Base-by-base conservation (phyloP, 2,113 vertebrate species). In the Rhinoderma darwinii region DNA sequence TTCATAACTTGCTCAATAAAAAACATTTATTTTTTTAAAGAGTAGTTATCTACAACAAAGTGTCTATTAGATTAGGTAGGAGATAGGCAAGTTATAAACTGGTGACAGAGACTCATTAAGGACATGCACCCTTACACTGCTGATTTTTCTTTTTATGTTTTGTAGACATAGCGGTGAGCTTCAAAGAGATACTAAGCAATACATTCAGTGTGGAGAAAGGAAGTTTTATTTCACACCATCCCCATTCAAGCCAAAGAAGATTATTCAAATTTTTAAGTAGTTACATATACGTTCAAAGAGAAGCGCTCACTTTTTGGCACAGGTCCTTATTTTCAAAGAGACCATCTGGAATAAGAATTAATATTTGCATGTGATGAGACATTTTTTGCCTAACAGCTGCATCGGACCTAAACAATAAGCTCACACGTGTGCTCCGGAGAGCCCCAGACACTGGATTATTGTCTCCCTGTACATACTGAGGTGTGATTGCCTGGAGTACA, bases 361-460 rank as follows among this genome's bases (percentile, higher is more conserved):
- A 22, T 63, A 47, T 84, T 84, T 76, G 41, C 70, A 84, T 25
- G 83, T 47, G 27, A 47, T 22, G n/a, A 77, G n/a, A 63, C 61
- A 84, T 61, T 2, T 63, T 76, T 6, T 84, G 83, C 73, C 47
- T 66, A 35, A 84, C 73, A 84, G 83, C 73, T 84, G 83, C n/a
- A 47, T 76, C 35, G 2, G n/a, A 63, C 5, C 41, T 50, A 70
- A 54, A 37, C 44, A 77, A 81, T 81, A 63, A 81, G 59, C 0
- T 6, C 14, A 25, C 77, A 25, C 27, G 22, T 51, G 35, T 56
- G 76, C 22, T 79, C 5, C 8, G 14, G 11, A 41, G 22, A 5
- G 25, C 32, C 2, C 51, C 35, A 81, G 22, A 81, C 78, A 63
- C 78, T 81, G 37, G 56, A n/a, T 41, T 41, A 81, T 63, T 63